These are phyloP conservation scores for Climacteris rufus DNA, from an alignment of 2,113 vertebrate species.

Conservation along the genomic window DNA sequence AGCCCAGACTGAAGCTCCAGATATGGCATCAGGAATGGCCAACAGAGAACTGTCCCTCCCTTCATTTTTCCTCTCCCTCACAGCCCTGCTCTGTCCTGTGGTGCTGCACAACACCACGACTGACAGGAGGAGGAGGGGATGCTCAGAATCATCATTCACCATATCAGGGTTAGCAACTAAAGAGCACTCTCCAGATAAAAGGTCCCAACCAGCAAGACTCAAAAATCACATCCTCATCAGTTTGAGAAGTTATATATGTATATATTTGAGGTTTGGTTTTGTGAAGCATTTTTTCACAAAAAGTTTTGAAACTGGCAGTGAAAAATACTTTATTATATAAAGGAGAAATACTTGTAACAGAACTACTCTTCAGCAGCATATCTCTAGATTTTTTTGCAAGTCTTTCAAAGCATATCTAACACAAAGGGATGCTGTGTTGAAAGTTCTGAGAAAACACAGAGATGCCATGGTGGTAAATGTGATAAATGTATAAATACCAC, in stretches of 20 bases:
- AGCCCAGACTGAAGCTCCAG: background rate
- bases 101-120: rapidly evolving
- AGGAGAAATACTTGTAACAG: background rate
- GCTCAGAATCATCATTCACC: background rate
- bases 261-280: background rate
- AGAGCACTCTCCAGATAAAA: background rate
- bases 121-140: background rate
- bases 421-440: rapidly evolving
- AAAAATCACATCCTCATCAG: background rate
- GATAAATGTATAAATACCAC: background rate
- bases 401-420: rapidly evolving
- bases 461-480: background rate
- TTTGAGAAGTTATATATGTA: background rate
- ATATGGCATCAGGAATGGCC: background rate
- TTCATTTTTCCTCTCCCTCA: background rate
- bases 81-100: background rate
- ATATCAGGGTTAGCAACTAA: background rate
- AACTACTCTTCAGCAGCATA: background rate
- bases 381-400: background rate
- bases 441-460: background rate
- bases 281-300: background rate
- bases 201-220: rapidly evolving
- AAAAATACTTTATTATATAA: background rate
- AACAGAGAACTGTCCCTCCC: background rate
- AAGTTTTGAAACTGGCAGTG: background rate